phyloP scores from a whole-genome alignment of 1,140 invertebrate species.

The Trachelipus rathkii region DNA sequence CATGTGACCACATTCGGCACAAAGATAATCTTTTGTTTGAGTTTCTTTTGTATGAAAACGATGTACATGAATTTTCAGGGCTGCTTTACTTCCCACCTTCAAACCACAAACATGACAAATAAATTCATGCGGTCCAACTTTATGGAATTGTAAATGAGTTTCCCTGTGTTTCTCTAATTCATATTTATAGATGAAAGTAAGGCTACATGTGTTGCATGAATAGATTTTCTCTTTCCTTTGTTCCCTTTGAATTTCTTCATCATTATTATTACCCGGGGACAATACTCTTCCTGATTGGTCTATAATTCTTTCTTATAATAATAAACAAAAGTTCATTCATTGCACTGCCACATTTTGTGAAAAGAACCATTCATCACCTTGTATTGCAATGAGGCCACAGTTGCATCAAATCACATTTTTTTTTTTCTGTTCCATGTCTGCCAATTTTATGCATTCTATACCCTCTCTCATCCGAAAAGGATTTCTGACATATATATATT shows the following conservation, averaged over 20 bases:
- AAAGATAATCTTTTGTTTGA: conserved; percentile 24
- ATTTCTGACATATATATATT: conserved; percentile 25
- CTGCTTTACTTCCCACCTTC: conserved; percentile 25
- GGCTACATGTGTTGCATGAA: conserved; percentile 21
- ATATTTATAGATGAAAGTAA: conserved; percentile 26
- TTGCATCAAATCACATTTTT: conserved; percentile 4
- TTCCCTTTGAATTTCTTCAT: neutral
- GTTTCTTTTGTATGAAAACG: conserved; percentile 27
- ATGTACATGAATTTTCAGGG: conserved; percentile 32
- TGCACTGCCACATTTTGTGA: conserved; percentile 25
- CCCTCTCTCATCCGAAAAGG: conserved; percentile 29
- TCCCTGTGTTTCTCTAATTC: conserved; percentile 30
- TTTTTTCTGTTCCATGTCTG: conserved; percentile 20
- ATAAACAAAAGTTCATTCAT: conserved; percentile 16
- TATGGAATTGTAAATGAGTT: conserved; percentile 26
- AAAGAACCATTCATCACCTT: conserved; percentile 6
- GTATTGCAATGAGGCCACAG: neutral
- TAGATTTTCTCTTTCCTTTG: conserved; percentile 13
- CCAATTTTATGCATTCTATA: conserved; percentile 30
- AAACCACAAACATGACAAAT: conserved; percentile 29
- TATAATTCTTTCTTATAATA: conserved; percentile 8
- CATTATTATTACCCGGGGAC: neutral
- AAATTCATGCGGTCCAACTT: conserved; percentile 32
- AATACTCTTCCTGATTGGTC: conserved; percentile 14
- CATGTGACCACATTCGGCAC: conserved; percentile 29